Percentiles rank a stretch among this genome's conserved stretches.
phyloP scores from a whole-genome alignment of 30 jellyfish, hydroid and myxozoan species.

The Sanderia malayensis region DNA sequence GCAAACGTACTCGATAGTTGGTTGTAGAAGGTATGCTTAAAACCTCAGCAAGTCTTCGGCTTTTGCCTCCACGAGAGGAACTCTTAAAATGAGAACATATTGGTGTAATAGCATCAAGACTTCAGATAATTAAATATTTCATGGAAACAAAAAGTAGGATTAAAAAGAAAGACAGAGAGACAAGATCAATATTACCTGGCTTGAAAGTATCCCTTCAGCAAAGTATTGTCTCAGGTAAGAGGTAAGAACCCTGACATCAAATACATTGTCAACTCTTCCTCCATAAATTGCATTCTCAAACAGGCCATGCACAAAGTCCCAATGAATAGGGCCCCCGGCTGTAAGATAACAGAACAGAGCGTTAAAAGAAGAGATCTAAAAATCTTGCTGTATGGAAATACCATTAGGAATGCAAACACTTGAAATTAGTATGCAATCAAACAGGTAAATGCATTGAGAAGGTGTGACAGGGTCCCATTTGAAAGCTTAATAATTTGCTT shows the following conservation, averaged over 20 bases:
- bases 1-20: slow-evolving; percentile 65
- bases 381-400: too few relatives aligned
- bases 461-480: not conserved
- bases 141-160: too few relatives aligned
- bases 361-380: too few relatives aligned
- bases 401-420: too few relatives aligned
- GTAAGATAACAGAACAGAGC: too few relatives aligned
- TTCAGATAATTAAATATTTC: too few relatives aligned
- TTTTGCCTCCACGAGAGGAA: slow-evolving; percentile 61
- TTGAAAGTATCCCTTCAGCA: slow-evolving; percentile 65
- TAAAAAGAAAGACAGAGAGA: not conserved
- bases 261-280: slow-evolving; percentile 86
- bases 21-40: slow-evolving; percentile 66
- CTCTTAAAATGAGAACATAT: slow-evolving; percentile 36
- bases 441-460: too few relatives aligned
- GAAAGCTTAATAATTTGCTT: not conserved
- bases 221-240: slow-evolving; percentile 82
- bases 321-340: slow-evolving; percentile 75
- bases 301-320: slow-evolving; percentile 96
- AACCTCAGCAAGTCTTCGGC: slow-evolving; percentile 43
- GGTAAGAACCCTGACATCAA: slow-evolving; percentile 88
- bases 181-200: slow-evolving; percentile 33
- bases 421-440: too few relatives aligned
- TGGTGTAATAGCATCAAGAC: too few relatives aligned
- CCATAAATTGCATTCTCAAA: slow-evolving; percentile 97